A percentile compares a stretch with the other conserved stretches of the same genome.
Conservation (phyloP, 2,888 invertebrate genomes). For the Digitonthophagus gazella region DNA sequence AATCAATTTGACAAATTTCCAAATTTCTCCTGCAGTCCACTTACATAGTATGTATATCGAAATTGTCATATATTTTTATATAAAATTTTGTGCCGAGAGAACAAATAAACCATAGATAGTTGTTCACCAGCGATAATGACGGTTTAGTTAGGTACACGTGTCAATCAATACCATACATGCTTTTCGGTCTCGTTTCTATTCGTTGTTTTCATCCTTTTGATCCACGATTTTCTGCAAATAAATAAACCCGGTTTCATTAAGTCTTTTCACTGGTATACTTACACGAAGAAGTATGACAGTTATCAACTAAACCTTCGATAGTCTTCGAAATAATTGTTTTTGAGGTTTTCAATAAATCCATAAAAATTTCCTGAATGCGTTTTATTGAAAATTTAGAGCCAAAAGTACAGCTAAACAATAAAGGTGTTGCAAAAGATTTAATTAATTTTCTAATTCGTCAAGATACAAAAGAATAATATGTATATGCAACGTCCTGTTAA, state of each 20-base stretch:
- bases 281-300: too few species aligned
- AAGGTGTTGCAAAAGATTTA: background rate
- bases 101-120: constrained; percentile 4
- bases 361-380: background rate
- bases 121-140: constrained; percentile 9
- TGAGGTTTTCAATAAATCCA: background rate
- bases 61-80: constrained; percentile 12
- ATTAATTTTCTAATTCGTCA: background rate
- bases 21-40: constrained; percentile 23
- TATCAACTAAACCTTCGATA: too few species aligned
- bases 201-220: constrained; percentile 32
- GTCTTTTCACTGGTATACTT: too few species aligned
- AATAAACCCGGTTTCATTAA: too few species aligned
- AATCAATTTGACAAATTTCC: constrained; percentile 32
- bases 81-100: background rate
- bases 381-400: background rate
- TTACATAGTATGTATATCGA: constrained; percentile 4
- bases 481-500: too few species aligned
- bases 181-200: constrained; percentile 20
- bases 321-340: background rate
- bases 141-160: constrained; percentile 11
- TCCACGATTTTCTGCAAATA: constrained; percentile 34
- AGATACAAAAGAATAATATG: background rate
- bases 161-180: constrained; percentile 13
- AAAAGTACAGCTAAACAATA: background rate